Conservation (phyloP, 2,113 vertebrate genomes). For the Dinomys branickii region DNA sequence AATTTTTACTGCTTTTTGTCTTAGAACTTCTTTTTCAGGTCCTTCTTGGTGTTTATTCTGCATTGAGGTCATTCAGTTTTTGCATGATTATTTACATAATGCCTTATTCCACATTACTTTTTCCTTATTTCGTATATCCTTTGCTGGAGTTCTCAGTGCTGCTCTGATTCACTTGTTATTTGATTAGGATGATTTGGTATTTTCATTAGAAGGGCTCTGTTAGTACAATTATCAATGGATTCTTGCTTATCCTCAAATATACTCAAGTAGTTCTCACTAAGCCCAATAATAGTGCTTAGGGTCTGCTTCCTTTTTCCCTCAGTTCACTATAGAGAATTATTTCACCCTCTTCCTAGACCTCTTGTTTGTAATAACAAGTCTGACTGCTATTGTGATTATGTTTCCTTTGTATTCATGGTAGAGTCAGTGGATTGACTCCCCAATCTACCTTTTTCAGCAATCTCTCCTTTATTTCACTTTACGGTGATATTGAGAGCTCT, state of each 20-base stretch:
- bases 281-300: background rate
- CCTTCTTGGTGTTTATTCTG: background rate
- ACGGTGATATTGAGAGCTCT: background rate
- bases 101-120: background rate
- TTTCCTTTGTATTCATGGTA: background rate
- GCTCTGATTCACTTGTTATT: background rate
- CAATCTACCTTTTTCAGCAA: background rate
- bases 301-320: background rate
- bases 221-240: background rate
- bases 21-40: background rate
- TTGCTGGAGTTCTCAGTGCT: background rate
- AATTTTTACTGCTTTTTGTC: background rate
- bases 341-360: background rate
- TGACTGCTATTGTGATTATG: background rate
- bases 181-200: slow-evolving; percentile 29
- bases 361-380: background rate
- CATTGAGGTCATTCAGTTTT: background rate
- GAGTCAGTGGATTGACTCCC: background rate
- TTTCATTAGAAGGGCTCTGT: background rate
- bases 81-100: background rate
- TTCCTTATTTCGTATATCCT: background rate
- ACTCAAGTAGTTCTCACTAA: background rate
- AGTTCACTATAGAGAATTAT: background rate
- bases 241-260: background rate
- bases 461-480: background rate